Conservation (phyloP, 2,888 invertebrate genomes). For the Iphiclides podalirius region DNA sequence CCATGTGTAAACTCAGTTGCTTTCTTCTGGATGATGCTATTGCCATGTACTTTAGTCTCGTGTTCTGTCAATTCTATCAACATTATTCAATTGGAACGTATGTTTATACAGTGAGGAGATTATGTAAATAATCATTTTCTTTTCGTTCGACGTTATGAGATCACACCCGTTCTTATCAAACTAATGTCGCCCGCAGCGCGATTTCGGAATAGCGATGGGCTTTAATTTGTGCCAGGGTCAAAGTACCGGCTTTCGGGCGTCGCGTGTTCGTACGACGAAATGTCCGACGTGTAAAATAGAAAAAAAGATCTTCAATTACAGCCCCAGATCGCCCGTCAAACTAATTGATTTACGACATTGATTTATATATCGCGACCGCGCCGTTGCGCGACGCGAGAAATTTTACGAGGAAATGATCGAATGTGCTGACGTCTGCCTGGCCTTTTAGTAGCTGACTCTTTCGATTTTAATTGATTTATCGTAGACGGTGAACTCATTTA, state of each 20-base stretch:
- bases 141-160: too few relatives aligned
- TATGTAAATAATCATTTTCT: too few relatives aligned
- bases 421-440: neutral
- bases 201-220: constrained; percentile 14
- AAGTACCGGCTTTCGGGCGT: constrained; percentile 5
- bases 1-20: too few relatives aligned
- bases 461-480: neutral
- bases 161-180: constrained; percentile 9
- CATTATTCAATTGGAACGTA: too few relatives aligned
- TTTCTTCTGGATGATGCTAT: too few relatives aligned
- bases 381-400: constrained; percentile 11
- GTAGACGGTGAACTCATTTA: neutral
- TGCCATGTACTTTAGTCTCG: too few relatives aligned
- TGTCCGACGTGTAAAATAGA: constrained; percentile 2
- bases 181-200: constrained; percentile 13
- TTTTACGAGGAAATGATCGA: constrained; percentile 17
- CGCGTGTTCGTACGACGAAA: constrained; percentile 3
- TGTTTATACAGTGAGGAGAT: too few relatives aligned
- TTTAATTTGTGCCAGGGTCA: constrained; percentile 22
- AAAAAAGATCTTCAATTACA: constrained; percentile 32
- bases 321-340: constrained; percentile 30
- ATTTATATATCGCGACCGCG: constrained; percentile 30
- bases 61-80: too few relatives aligned
- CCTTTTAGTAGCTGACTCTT: too few relatives aligned
- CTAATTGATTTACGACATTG: constrained; percentile 41